Conservation (phyloP, 1,140 invertebrate genomes). For the Catajapyx aquilonaris region DNA sequence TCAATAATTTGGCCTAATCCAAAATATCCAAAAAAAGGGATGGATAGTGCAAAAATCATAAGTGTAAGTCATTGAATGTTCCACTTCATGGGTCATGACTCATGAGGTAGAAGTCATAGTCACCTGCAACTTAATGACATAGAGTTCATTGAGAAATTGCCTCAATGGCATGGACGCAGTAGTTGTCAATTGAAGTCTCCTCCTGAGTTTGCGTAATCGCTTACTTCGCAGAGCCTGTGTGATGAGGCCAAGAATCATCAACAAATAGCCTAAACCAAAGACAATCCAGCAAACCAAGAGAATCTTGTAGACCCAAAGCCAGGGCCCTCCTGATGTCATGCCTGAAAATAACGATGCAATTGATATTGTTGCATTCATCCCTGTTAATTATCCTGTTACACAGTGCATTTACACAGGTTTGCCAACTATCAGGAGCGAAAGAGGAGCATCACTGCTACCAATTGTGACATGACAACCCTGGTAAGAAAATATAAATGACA, state of each 20-base stretch:
- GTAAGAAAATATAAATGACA: neutral
- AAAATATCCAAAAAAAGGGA: too few relatives aligned
- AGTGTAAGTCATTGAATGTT: too few relatives aligned
- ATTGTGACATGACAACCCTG: neutral
- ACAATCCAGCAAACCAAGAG: slow-evolving; percentile 62
- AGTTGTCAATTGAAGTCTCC: slow-evolving; percentile 31
- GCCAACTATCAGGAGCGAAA: neutral
- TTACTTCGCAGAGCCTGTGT: slow-evolving; percentile 49
- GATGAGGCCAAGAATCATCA: slow-evolving; percentile 79
- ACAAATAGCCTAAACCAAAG: slow-evolving; percentile 69
- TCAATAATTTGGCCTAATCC: too few relatives aligned
- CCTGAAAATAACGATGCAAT: slow-evolving; percentile 2
- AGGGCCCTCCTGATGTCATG: slow-evolving; percentile 25
- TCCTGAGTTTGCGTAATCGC: slow-evolving; percentile 45
- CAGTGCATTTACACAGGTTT: neutral
- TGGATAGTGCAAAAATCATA: too few relatives aligned
- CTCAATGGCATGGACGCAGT: slow-evolving; percentile 52
- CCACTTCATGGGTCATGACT: too few relatives aligned
- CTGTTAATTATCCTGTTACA: slow-evolving; percentile 1
- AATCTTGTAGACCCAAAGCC: slow-evolving; percentile 44
- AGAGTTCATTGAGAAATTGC: slow-evolving; percentile 51
- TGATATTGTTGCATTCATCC: neutral
- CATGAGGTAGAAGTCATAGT: too few relatives aligned
- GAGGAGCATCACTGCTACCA: neutral
- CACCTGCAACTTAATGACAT: slow-evolving; percentile 55